Evolutionary conservation across 1,140 invertebrate species (phyloP), one percentile per base, ranked within the genome.

Genomic region (Aporrectodea caliginosa): DNA sequence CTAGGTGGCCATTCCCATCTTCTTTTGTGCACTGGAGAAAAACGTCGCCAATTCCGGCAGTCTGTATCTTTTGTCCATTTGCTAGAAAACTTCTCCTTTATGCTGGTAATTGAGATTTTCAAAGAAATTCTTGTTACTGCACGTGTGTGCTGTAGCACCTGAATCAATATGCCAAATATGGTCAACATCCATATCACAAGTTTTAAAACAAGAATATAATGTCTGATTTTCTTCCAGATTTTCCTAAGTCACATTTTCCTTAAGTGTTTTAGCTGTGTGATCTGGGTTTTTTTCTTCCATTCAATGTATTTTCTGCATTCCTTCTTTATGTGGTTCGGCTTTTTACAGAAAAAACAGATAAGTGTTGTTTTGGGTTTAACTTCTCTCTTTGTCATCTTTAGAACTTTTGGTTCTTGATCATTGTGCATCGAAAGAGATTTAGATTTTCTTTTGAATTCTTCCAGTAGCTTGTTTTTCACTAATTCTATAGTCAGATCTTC

Each of bases 111-210:
- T 75, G 32, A 75, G 70, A 22, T 75, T 43, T 12, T 29, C 35
- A n/a, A 78, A 74, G 29, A 78, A 31, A 31, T 22, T 22, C 32
- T n/a, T 12, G 32, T 78, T 35, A 33, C 30, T 27, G 22, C 69
- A 75, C 77, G 75, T 78, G 68, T 78, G 77, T 22, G 16, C 2
- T 2, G 77, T 33, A 2, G 77, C 77, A 29, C 77, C 77, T 78
- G 70, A 78, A 69, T 78, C 77, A 6, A 78, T 74, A 16, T 75
- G 16, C 77, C 77, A 78, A 1, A 30, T 74, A 33, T 74, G 22
- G 2, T 22, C 31, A 72, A 27, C 27, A 12, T 72, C 32, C 27
- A 14, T 72, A 12, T 58, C 43, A 58, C 43, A 58, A 58, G 43
- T 22, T 12, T 22, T 58, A 58, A 58, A 58, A 6, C 6, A 58